A percentile compares a stretch with the other conserved stretches of the same genome.
Evolutionary conservation across 2,797 vertebrate genomes (phyloP).

Genomic region (Sebastes flavidus): DNA sequence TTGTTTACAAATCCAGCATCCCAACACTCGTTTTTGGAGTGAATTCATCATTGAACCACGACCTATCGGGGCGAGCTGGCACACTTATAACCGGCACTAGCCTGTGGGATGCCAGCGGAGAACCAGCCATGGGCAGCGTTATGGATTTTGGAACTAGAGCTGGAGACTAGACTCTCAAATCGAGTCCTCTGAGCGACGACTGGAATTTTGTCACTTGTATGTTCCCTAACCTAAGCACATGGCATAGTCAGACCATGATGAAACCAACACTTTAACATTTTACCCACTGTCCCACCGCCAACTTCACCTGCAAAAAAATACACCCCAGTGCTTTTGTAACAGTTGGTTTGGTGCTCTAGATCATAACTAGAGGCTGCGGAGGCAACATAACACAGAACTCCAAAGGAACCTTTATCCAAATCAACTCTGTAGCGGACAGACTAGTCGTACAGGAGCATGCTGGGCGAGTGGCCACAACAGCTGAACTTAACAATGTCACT

Average conservation of each 20-base stretch:
- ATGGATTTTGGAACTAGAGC: conserved; percentile 37
- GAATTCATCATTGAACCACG: conserved; percentile 15
- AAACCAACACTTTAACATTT: conserved; percentile 24
- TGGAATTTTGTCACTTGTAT: conserved; percentile 54
- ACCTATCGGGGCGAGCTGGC: conserved; percentile 21
- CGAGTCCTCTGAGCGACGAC: conserved; percentile 41
- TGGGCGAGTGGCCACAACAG: conserved; percentile 1
- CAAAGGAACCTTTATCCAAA: conserved; percentile 33
- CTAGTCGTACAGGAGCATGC: neutral
- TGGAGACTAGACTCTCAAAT: conserved; percentile 40
- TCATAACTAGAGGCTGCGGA: conserved; percentile 15
- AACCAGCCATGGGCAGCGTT: conserved; percentile 35
- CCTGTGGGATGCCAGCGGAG: conserved; percentile 27
- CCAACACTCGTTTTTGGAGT: conserved; percentile 16
- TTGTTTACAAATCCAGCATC: conserved; percentile 72
- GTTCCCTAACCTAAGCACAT: conserved; percentile 52
- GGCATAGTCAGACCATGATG: conserved; percentile 42
- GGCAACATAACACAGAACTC: conserved; percentile 17
- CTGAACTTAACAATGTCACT: conserved; percentile 18
- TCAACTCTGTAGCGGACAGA: conserved; percentile 15
- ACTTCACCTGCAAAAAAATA: conserved; percentile 50
- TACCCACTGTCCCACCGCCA: conserved; percentile 11
- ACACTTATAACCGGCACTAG: conserved; percentile 21
- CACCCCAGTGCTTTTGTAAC: conserved; percentile 58
- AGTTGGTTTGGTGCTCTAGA: conserved; percentile 41